Base-by-base conservation (phyloP, 2,113 vertebrate genomes). In the Pseudopodoces humilis region DNA sequence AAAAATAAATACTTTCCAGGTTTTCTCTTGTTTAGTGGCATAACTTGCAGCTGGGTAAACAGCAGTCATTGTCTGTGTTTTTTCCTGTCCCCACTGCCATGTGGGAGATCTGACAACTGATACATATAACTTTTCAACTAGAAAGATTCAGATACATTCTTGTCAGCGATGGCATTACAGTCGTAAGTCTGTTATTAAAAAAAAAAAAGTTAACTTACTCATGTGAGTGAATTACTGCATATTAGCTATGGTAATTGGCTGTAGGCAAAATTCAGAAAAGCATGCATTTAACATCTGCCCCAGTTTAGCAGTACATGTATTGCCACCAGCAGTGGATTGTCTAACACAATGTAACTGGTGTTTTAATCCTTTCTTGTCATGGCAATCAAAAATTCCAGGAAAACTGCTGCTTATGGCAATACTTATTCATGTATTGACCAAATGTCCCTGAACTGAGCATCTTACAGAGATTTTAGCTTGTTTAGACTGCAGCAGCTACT, bases 261-360 rank as follows among this genome's bases (percentile, higher is more conserved):
- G 68, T 43, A 92, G 76, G 76, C 91, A 92, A 83, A 86, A 93
- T 76, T 77, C 28, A 93, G 64, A 83, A 74, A 92, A 90, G 86
- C 88, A 25, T 93, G 69, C 79, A 81, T 65, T 81, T 88, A 91
- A 68, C 94, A 62, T 88, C 91, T 94, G 50, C 67, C 90, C 44
- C 35, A 78, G 23, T 93, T 95, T 80, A 88, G 79, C 63, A 69
- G 55, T 53, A 27, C 2, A 1, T 75, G 8, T 68, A 41, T 87
- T 24, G 15, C 92, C 75, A 88, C 55, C 67, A 92, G 90, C 85
- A 65, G 39, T 77, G 88, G 71, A 53, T 83, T 83, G 71, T 80
- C 63, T 94, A 70, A 65, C 50, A n/a, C 71, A 92, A 31, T 31
- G 33, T 93, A 67, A 55, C 71, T 70, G 44, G 15, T 70, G 59